Conservation (phyloP, 2,888 invertebrate species). For the Sinopyrophorus schimmeli region DNA sequence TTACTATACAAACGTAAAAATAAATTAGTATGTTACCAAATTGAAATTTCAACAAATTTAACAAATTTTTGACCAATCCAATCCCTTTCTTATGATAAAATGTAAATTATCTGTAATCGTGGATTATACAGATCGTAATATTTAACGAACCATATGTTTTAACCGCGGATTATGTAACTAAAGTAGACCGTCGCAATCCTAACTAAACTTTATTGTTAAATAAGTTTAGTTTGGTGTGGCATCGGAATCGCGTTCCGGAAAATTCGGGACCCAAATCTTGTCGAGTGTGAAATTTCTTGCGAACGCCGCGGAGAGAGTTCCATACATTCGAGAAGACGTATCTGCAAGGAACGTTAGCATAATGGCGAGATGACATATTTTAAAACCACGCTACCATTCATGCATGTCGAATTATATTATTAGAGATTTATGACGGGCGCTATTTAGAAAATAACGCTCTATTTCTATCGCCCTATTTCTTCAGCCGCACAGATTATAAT, state of each 20-base stretch:
- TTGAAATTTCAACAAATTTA: no score
- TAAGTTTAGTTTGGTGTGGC: constrained; percentile 15
- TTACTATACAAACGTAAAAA: no score
- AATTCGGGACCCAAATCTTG: constrained; percentile 17
- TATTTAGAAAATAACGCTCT: constrained; percentile 19
- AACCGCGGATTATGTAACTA: constrained; percentile 12
- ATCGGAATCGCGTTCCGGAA: constrained; percentile 19
- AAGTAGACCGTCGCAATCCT: constrained; percentile 12
- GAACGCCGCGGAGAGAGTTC: constrained; percentile 18
- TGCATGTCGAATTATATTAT: constrained; percentile 22
- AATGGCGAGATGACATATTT: constrained; percentile 26
- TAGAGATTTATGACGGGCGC: constrained; percentile 22
- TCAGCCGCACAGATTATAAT: constrained; percentile 6
- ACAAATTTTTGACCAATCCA: no score
- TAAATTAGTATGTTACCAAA: no score
- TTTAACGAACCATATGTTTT: no score
- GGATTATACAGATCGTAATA: no score
- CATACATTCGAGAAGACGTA: constrained; percentile 16
- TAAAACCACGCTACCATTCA: constrained; percentile 15
- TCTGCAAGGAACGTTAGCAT: constrained; percentile 25
- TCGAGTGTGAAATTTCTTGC: constrained; percentile 25
- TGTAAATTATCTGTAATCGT: no score
- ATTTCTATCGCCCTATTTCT: constrained; percentile 8
- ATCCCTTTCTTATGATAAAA: no score
- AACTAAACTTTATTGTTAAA: constrained; percentile 20